These are phyloP conservation scores for Rostratula benghalensis DNA, from an alignment of 2,113 vertebrate species.

Conservation along the genomic window DNA sequence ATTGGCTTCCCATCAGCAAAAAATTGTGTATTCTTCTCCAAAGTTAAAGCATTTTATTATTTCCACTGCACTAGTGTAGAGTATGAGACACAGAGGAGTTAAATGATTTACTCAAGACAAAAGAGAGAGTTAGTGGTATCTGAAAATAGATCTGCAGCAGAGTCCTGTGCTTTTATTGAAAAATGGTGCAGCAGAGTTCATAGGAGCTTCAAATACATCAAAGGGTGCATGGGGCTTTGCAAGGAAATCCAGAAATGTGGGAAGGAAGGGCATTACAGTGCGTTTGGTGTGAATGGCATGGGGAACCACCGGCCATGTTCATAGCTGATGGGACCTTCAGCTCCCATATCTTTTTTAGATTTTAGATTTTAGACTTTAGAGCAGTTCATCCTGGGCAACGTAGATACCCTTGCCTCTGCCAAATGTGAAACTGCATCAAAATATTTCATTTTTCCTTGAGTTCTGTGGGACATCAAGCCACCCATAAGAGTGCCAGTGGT, in stretches of 20 bases:
- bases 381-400: not conserved
- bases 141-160: conserved; percentile 23
- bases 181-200: not conserved
- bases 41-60: conserved; percentile 8
- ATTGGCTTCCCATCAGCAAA: not conserved
- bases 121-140: not conserved
- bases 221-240: not conserved
- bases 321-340: not conserved
- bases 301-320: not conserved
- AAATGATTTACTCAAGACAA: conserved; percentile 23
- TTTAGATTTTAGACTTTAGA: too few relatives aligned
- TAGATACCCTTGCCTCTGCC: not conserved
- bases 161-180: not conserved
- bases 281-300: not conserved
- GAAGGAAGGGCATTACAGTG: not conserved
- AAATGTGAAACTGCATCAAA: not conserved
- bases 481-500: not conserved
- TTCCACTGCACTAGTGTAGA: conserved; percentile 6
- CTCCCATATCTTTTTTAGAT: not conserved
- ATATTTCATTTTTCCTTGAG: not conserved
- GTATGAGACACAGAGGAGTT: conserved; percentile 5
- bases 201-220: not conserved
- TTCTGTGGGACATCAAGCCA: not conserved
- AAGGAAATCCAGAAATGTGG: not conserved
- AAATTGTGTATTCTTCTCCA: conserved; percentile 2